Evolutionary conservation across 53 echinoderm and acorn worm species (phyloP).

Genomic region (Stichopus horrens): DNA sequence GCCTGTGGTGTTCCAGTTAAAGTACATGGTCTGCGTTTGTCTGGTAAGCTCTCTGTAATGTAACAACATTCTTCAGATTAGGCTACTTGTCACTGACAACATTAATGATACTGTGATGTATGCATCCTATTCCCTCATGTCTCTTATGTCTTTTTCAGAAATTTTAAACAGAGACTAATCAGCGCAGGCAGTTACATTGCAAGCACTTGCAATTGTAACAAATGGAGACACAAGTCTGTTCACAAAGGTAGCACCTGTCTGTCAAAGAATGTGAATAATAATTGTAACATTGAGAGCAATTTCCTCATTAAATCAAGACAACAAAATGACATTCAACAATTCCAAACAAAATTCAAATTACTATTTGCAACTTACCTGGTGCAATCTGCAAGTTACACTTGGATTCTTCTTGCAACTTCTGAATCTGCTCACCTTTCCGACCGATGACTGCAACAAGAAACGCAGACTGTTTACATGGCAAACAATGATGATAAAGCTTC

Average conservation of each 20-base stretch:
- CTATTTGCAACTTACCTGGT: constrained; percentile 56
- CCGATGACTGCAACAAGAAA: constrained; percentile 84
- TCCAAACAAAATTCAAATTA: too few relatives aligned
- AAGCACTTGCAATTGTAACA: too few relatives aligned
- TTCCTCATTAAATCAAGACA: too few relatives aligned
- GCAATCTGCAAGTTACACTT: constrained; percentile 93
- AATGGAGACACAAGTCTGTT: too few relatives aligned
- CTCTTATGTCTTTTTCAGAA: too few relatives aligned
- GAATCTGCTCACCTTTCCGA: constrained; percentile 78
- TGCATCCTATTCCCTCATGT: too few relatives aligned
- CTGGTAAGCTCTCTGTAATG: constrained; percentile 60
- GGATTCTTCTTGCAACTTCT: constrained; percentile 71
- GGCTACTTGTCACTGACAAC: too few relatives aligned
- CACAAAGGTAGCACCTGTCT: too few relatives aligned
- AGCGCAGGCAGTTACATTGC: not conserved
- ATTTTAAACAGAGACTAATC: not conserved
- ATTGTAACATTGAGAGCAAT: too few relatives aligned
- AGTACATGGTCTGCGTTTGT: constrained; percentile 66
- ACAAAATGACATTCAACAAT: too few relatives aligned
- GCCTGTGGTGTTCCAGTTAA: constrained; percentile 77
- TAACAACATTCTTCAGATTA: not conserved
- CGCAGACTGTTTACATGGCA: not conserved
- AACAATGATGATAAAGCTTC: not conserved
- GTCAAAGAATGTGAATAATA: too few relatives aligned
- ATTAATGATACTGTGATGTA: too few relatives aligned